Percentiles rank a stretch among this genome's conserved stretches.
These are phyloP conservation scores for Drosophila mettleri DNA, from an alignment of 2,888 invertebrate species.

Conservation along the genomic window DNA sequence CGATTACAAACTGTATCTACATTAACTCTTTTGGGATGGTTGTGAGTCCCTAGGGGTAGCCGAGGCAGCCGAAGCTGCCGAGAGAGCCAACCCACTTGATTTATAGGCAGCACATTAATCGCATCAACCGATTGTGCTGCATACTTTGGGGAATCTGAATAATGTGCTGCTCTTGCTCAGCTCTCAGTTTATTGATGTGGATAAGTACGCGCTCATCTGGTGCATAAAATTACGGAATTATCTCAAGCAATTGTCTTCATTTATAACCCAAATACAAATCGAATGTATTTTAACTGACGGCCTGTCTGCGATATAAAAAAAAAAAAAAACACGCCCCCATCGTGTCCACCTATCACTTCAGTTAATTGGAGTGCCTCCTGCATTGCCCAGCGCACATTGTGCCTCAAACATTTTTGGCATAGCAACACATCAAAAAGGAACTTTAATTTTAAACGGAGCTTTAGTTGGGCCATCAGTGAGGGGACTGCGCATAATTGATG, in stretches of 20 bases:
- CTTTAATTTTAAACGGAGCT: neutral
- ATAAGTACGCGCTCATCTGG: constrained; percentile 55
- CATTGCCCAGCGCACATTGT: neutral
- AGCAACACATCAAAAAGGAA: constrained; percentile 2
- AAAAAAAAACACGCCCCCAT: neutral
- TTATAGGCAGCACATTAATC: constrained; percentile 63
- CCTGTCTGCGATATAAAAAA: neutral
- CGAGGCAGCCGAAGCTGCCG: constrained; percentile 9
- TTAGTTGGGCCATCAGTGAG: neutral
- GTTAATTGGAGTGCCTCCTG: neutral
- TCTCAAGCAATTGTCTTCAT: constrained; percentile 55
- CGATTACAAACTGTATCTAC: constrained; percentile 1
- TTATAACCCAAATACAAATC: constrained; percentile 17
- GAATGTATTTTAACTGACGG: neutral
- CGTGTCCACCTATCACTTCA: constrained; percentile 8
- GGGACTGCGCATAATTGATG: constrained; percentile 18
- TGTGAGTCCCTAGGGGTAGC: neutral
- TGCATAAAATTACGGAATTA: constrained; percentile 61
- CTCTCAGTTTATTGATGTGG: constrained; percentile 49
- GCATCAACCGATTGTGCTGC: constrained; percentile 44
- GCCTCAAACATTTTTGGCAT: neutral
- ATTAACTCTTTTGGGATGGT: constrained; percentile 12
- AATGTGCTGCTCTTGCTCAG: constrained; percentile 1
- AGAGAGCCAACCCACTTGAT: constrained; percentile 43
- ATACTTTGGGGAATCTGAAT: constrained; percentile 55